Evolutionary conservation across 2,888 invertebrate species (phyloP).

Genomic region (Cetonia aurata): DNA sequence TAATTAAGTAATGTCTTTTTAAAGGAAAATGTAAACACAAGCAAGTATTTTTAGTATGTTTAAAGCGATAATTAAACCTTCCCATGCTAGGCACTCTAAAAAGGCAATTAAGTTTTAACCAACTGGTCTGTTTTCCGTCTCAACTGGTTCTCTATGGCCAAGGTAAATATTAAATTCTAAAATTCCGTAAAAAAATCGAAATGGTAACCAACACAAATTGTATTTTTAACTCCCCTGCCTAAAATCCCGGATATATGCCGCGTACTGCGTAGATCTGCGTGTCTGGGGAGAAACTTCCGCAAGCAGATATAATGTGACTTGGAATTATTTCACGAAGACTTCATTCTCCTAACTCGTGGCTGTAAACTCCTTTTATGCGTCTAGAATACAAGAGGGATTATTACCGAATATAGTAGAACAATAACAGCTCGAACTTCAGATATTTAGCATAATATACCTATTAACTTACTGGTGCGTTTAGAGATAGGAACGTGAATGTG

Average conservation of each 20-base stretch:
- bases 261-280: background rate
- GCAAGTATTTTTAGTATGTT: background rate
- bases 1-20: conserved; percentile 11
- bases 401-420: conserved; percentile 42
- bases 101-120: too few species aligned
- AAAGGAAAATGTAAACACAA: conserved; percentile 1
- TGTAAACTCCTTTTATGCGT: conserved; percentile 23
- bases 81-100: too few species aligned
- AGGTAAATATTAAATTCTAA: too few species aligned
- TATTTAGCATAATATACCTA: conserved; percentile 40
- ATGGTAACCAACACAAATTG: too few species aligned
- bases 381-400: conserved; percentile 37
- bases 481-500: conserved; percentile 13
- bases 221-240: too few species aligned
- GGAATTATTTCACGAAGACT: conserved; percentile 13
- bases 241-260: too few species aligned
- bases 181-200: too few species aligned
- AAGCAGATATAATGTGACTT: conserved; percentile 3
- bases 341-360: conserved; percentile 14
- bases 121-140: too few species aligned
- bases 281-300: background rate
- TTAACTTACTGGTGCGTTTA: conserved; percentile 23
- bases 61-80: too few species aligned
- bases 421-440: conserved; percentile 32
- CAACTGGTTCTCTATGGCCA: too few species aligned